Evolutionary conservation across 2,113 vertebrate species (phyloP), one percentile per base, ranked within the genome.

Genomic region (Egretta garzetta): DNA sequence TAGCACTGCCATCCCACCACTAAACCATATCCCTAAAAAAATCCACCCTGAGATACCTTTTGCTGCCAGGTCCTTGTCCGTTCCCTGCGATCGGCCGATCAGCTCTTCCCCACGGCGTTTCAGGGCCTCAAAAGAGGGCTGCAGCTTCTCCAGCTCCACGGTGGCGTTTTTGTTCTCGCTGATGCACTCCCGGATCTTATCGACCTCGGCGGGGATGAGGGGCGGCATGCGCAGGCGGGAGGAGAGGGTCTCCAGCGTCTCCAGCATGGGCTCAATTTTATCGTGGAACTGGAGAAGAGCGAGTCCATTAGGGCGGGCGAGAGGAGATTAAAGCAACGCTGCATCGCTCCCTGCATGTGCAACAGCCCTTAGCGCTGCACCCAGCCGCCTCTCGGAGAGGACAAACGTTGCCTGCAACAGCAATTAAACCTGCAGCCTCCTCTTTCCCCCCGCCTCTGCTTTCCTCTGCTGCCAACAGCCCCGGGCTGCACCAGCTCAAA

Each of bases 101-200:
- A 99, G 99, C 94, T 99, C 99, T 19, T 99, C 99, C 39, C 99
- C 99, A 0, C 99, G 99, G 95, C 97, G 97, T 50, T 98, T 99
- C 49, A 99, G 98, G 6, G 99, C 99, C 32, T 99, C 99, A 43
- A 99, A 99, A 90, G 99, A 99, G 0, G 99, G 99, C 96, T 99
- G 99, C 96, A 99, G 99, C 83, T 99, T 99, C 97, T 99, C 99
- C 96, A 99, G 98, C 97, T 99, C 99, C 98, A 99, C 95, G 0
- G 98, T 98, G 56, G 99, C 97, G 11, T 98, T 98, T 27, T 99
- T 99, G 93, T 99, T 99, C 70, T 99, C 99, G 2, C 98, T 98
- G 97, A 99, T 98, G 98, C 99, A 99, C 96, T 99, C 99, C 47
- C 99, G 98, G 98, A 99, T 99, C 98, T 99, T 99, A 4, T 99